Conservation (phyloP, 1,140 invertebrate genomes). For the Zaprionus gabonicus region DNA sequence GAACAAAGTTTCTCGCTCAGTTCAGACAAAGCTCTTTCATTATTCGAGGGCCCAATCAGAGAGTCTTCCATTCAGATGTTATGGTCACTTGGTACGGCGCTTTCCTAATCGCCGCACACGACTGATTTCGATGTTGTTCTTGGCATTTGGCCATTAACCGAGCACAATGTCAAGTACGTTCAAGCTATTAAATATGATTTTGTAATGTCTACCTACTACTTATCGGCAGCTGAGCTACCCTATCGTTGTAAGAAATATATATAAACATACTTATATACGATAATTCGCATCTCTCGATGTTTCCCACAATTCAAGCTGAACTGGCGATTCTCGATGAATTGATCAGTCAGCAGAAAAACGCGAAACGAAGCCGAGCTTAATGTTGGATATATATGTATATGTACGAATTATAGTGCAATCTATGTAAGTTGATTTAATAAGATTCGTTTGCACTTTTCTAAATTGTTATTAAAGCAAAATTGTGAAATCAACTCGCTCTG, state of each 20-base stretch:
- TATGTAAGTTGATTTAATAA: conserved; percentile 13
- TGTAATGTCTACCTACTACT: conserved; percentile 31
- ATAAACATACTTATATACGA: background rate
- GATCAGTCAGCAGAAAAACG: background rate
- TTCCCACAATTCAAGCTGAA: conserved; percentile 8
- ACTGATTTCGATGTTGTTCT: conserved; percentile 68
- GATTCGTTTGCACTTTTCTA: conserved; percentile 69
- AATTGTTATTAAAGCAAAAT: conserved; percentile 60
- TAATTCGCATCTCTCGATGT: conserved; percentile 1
- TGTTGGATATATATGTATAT: background rate
- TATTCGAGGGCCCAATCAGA: background rate
- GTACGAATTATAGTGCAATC: conserved; percentile 36
- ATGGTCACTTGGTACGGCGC: conserved; percentile 38
- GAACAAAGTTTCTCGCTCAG: background rate
- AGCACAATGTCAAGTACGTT: conserved; percentile 73
- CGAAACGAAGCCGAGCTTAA: conserved; percentile 7
- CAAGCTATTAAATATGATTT: conserved; percentile 60
- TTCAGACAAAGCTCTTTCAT: background rate
- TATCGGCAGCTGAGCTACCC: conserved; percentile 38
- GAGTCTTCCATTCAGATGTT: conserved; percentile 2
- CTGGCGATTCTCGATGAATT: conserved; percentile 13
- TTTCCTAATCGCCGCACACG: conserved; percentile 70
- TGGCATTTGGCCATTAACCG: conserved; percentile 65
- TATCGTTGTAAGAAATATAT: conserved; percentile 46
- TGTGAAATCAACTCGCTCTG: conserved; percentile 63